Evolutionary conservation across 2,888 invertebrate genomes (phyloP), one percentile per base, ranked within the genome.

Genomic region (Sarcophaga variegata): DNA sequence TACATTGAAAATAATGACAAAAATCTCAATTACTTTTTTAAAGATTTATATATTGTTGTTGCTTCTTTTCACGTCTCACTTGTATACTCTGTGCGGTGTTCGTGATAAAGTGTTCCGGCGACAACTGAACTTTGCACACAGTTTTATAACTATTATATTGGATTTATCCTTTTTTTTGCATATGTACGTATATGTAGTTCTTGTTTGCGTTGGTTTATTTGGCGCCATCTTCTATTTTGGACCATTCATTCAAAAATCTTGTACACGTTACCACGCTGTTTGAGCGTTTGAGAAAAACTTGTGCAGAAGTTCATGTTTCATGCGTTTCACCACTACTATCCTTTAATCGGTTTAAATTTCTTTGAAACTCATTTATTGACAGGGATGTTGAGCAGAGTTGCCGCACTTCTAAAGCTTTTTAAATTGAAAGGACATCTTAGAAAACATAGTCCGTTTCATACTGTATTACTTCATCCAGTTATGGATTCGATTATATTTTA

Each of bases 191-290:
- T 37, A 37, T 37, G 37, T 37, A 37, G 37, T 37, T 37, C 2
- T 37, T 37, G 37, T 37, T 37, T 37, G 37, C 37, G 37, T 37
- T 76, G 4, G 25, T 27, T 70, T 45, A 79, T 87, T 87, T 87
- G 84, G 87, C 84, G 84, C 87, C 84, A 87, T 84, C 87, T 87
- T 82, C 67, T 64, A 62, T 62, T 59, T n/a, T 54, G 75, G 81
- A 75, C 69, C 66, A 72, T 64, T 66, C 69, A 59, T 77, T 77
- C 25, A 69, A 59, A 72, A 77, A 22, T 22, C 25, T 59, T 59
- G 14, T 71, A 63, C 17, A 47, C 22, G 59, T 67, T 60, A 14
- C 22, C 17, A 1, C 4, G 14, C 14, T 66, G 27, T 71, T 54
- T 17, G 17, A 54, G 17, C 5, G 54, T 54, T 17, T 37, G 37